phyloP scores from a whole-genome alignment of 64 coral and sea anemone species.

The Montipora foliosa region DNA sequence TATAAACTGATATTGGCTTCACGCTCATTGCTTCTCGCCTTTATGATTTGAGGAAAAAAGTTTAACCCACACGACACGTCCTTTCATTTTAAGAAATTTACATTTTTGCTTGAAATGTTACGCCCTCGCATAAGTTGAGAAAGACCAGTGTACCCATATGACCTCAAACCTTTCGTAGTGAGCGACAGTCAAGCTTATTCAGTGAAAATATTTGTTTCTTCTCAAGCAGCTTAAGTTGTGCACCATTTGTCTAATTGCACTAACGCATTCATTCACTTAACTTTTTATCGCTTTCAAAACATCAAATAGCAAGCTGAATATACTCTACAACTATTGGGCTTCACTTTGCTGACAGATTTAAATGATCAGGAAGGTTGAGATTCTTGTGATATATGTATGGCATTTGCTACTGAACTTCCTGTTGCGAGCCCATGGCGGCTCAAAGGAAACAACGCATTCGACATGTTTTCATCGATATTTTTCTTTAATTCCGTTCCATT shows the following conservation, averaged over 20 bases:
- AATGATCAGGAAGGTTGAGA: slow-evolving; percentile 90
- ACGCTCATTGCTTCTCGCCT: slow-evolving; percentile 65
- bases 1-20: slow-evolving; percentile 94
- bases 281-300: slow-evolving; percentile 85
- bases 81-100: slow-evolving; percentile 14
- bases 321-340: slow-evolving; percentile 84
- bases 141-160: neutral
- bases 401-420: slow-evolving; percentile 86
- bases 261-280: slow-evolving; percentile 79
- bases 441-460: slow-evolving; percentile 71
- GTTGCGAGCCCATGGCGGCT: slow-evolving; percentile 62
- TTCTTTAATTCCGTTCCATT: slow-evolving; percentile 50
- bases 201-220: slow-evolving; percentile 91
- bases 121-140: slow-evolving; percentile 17
- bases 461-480: slow-evolving; percentile 76
- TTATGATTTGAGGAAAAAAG: slow-evolving; percentile 1
- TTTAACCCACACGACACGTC: slow-evolving; percentile 21
- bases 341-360: slow-evolving; percentile 69
- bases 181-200: slow-evolving; percentile 44
- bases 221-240: slow-evolving; percentile 93
- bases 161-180: neutral
- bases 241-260: slow-evolving; percentile 93
- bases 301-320: slow-evolving; percentile 83
- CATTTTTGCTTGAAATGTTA: slow-evolving; percentile 33
- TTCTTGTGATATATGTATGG: slow-evolving; percentile 91